Conservation (phyloP, 2,113 vertebrate species). For the Ammospiza nelsoni region DNA sequence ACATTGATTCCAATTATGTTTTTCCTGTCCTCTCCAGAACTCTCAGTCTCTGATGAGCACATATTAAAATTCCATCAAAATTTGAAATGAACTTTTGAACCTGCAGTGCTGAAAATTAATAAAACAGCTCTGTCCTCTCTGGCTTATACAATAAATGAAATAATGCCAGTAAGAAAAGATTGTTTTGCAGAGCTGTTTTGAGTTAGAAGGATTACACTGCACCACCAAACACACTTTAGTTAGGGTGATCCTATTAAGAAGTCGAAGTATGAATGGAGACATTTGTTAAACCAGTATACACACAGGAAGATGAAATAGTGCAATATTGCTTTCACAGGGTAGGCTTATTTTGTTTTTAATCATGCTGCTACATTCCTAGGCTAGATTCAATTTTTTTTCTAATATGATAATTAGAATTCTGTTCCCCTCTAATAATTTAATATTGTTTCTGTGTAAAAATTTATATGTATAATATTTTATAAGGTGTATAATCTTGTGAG, state of each 20-base stretch:
- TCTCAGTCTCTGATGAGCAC: not conserved
- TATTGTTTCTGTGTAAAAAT: not conserved
- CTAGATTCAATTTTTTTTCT: not conserved
- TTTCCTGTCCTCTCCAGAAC: not conserved
- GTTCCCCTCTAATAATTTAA: not conserved
- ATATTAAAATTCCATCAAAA: not conserved
- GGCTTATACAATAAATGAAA: not conserved
- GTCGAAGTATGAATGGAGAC: not conserved
- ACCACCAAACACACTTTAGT: not conserved
- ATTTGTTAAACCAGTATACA: not conserved
- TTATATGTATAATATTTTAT: not conserved
- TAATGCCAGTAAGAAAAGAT: not conserved
- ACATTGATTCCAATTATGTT: not conserved
- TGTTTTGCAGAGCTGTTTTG: not conserved
- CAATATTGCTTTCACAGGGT: not conserved
- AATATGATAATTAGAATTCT: not conserved
- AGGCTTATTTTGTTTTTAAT: not conserved
- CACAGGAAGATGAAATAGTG: not conserved
- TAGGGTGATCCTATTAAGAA: not conserved
- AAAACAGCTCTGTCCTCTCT: not conserved
- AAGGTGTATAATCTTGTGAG: not conserved
- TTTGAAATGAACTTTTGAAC: conserved; percentile 16
- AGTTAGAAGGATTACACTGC: not conserved
- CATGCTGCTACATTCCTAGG: not conserved
- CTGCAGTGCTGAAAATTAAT: not conserved